Evolutionary conservation across 2,888 invertebrate genomes (phyloP).

Genomic region (Phaedon cochleariae): DNA sequence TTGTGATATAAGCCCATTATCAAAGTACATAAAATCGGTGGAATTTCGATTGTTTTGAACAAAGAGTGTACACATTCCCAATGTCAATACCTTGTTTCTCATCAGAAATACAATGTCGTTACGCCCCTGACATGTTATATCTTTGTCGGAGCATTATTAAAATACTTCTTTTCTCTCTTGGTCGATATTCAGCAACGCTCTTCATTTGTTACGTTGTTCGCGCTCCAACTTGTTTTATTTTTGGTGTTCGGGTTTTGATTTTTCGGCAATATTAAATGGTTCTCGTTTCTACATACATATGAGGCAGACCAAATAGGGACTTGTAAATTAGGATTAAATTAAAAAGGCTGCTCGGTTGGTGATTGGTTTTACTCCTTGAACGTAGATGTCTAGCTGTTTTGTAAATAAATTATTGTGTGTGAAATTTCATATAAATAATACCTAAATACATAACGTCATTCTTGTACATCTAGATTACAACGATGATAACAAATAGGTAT

Average conservation of each 20-base stretch:
- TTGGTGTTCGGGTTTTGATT: conserved; percentile 40
- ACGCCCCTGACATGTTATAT: conserved; percentile 37
- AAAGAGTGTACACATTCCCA: background rate
- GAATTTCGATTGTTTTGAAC: background rate
- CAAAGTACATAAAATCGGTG: background rate
- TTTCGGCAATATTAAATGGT: conserved; percentile 47
- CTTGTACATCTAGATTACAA: no score
- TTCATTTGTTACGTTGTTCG: conserved; percentile 43
- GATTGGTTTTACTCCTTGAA: background rate
- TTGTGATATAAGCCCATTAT: no score
- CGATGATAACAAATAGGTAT: no score
- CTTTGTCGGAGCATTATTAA: conserved; percentile 46
- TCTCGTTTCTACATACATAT: conserved; percentile 18
- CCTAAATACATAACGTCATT: no score
- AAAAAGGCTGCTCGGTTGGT: background rate
- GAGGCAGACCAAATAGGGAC: background rate
- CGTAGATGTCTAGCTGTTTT: background rate
- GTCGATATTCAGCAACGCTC: conserved; percentile 41
- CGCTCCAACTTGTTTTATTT: conserved; percentile 38
- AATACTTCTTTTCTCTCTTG: conserved; percentile 39
- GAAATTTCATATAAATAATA: background rate
- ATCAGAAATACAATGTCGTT: no score
- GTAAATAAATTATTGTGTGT: background rate
- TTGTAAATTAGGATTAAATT: background rate
- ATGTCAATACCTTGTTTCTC: no score